phyloP scores from a whole-genome alignment of 2,797 vertebrate genomes.

The Sebastes reedi region DNA sequence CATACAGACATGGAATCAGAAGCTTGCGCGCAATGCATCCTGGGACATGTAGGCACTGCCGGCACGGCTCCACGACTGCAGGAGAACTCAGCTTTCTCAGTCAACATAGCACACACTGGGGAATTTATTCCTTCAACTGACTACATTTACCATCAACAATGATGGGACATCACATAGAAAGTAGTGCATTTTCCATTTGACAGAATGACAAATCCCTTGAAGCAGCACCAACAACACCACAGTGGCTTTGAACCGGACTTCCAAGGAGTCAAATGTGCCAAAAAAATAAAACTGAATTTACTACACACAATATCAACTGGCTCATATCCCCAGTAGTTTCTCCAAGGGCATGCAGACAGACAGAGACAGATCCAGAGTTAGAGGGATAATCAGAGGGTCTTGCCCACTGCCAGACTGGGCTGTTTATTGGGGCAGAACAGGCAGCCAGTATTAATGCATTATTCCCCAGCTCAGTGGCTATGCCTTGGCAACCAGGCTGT shows the following conservation, averaged over 20 bases:
- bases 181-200: not conserved
- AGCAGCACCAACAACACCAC: not conserved
- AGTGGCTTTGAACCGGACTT: not conserved
- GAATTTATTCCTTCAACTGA: not conserved
- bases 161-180: not conserved
- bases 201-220: not conserved
- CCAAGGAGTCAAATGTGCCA: not conserved
- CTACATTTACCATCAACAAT: not conserved
- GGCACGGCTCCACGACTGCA: not conserved
- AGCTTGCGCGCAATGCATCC: not conserved
- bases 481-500: constrained; percentile 21
- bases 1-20: not conserved
- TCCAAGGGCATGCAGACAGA: not conserved
- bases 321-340: not conserved
- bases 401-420: constrained; percentile 2
- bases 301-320: not conserved
- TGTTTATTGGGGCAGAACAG: constrained; percentile 68
- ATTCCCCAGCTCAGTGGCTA: constrained; percentile 49
- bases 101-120: not conserved
- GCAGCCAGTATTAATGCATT: constrained; percentile 49
- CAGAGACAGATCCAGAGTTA: not conserved
- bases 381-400: not conserved
- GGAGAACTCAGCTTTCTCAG: not conserved
- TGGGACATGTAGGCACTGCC: not conserved
- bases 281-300: not conserved